Evolutionary conservation across 2,113 vertebrate genomes (phyloP).

Genomic region (Cyprinodon brontotheroides): DNA sequence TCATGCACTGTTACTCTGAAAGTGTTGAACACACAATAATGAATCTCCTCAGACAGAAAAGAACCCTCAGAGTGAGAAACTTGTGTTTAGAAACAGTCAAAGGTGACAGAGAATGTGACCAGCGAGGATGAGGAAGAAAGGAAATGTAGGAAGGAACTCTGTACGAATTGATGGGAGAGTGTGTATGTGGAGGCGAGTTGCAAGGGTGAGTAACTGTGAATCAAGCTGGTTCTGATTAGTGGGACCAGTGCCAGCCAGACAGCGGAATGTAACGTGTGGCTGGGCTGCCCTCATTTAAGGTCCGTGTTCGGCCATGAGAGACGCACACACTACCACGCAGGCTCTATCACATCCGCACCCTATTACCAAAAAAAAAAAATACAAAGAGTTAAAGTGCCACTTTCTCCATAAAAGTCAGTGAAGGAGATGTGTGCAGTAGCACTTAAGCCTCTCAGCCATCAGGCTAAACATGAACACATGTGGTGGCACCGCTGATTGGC

Average conservation of each 20-base stretch:
- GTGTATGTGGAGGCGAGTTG: background rate
- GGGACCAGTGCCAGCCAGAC: constrained; percentile 69
- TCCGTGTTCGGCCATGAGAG: constrained; percentile 39
- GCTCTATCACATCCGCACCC: constrained; percentile 39
- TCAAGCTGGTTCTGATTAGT: constrained; percentile 74
- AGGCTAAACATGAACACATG: constrained; percentile 83
- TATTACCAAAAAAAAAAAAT: constrained; percentile 41
- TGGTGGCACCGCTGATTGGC: constrained; percentile 76
- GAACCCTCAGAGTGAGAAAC: constrained; percentile 21
- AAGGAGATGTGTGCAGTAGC: constrained; percentile 78
- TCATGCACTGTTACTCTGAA: constrained; percentile 27
- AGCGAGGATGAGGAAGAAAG: constrained; percentile 40
- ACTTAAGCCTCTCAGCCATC: constrained; percentile 75
- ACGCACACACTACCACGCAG: constrained; percentile 23
- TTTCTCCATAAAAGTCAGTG: constrained; percentile 76
- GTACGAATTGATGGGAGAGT: constrained; percentile 39
- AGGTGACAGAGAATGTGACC: constrained; percentile 5
- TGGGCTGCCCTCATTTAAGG: constrained; percentile 75
- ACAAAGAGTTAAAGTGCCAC: constrained; percentile 77
- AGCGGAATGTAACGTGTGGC: constrained; percentile 73
- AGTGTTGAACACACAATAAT: constrained; percentile 59
- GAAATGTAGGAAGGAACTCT: constrained; percentile 47
- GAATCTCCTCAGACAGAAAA: constrained; percentile 50
- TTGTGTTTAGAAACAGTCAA: background rate
- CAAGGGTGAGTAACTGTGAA: constrained; percentile 39